Evolutionary conservation across 2,888 invertebrate genomes (phyloP).

Genomic region (Rhodophaea formosa): DNA sequence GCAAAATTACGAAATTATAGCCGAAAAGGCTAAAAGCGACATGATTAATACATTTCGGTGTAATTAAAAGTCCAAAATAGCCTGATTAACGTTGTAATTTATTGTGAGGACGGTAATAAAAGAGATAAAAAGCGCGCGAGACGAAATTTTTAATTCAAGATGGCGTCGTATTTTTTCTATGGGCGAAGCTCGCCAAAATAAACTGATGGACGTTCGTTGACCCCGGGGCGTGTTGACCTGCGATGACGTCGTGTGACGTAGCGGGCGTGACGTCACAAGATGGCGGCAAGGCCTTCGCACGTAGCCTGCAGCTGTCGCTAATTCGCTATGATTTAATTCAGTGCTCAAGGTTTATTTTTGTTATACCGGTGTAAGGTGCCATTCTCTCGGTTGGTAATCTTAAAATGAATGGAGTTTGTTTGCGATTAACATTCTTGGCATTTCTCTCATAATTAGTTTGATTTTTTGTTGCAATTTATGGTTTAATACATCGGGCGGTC

Average conservation of each 20-base stretch:
- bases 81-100: slow-evolving; percentile 10
- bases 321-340: slow-evolving; percentile 47
- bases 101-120: slow-evolving; percentile 14
- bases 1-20: slow-evolving; percentile 2
- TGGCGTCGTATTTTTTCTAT: slow-evolving; percentile 56
- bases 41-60: slow-evolving; percentile 6
- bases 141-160: slow-evolving; percentile 50
- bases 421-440: background rate
- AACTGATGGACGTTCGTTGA: slow-evolving; percentile 74
- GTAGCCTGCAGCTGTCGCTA: slow-evolving; percentile 40
- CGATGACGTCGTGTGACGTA: slow-evolving; percentile 63
- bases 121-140: slow-evolving; percentile 17
- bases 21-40: background rate
- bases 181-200: slow-evolving; percentile 68
- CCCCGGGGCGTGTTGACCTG: slow-evolving; percentile 53
- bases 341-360: slow-evolving; percentile 58
- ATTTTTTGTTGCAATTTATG: background rate
- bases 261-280: slow-evolving; percentile 54
- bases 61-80: slow-evolving; percentile 8
- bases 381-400: background rate
- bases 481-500: background rate
- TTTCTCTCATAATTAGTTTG: background rate
- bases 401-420: background rate
- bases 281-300: slow-evolving; percentile 37
- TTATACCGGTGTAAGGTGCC: slow-evolving; percentile 35